Base-by-base conservation (phyloP, 1,140 invertebrate species). In the Vanessa atalanta region DNA sequence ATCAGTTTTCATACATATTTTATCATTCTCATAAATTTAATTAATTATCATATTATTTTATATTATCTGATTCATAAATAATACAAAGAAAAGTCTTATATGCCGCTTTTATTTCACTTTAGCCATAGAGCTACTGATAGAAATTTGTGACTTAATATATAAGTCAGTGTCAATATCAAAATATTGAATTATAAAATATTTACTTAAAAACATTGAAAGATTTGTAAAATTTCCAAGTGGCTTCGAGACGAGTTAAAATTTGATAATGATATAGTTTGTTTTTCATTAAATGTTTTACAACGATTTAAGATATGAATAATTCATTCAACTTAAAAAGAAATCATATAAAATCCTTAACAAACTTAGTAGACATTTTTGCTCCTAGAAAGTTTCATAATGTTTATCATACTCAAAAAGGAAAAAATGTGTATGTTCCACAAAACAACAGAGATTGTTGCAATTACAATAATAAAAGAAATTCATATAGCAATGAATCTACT, bases 261-360 rank as follows among this genome's bases (percentile, higher is more conserved):
- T 57, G 11, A 57, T 57, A 23, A 57, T 57, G 53, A 3, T 57
- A 23, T 57, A 57, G 13, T 12, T 23, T 57, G 9, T 23, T 57
- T 8, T 43, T 51, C 15, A 43, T 64, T 16, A 43, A 64, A 47
- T 37, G 57, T 57, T 61, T 13, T 8, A 43, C 37, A 9, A 63
- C 13, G 37, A 64, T 23, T 31, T 43, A 4, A n/a, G 23, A 48
- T 15, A 69, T 69, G 67, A 55, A 69, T 47, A 69, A 70, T 48
- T 48, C 55, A 63, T 63, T 53, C 3, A 61, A 68, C 55, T 16
- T 55, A 69, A 72, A 63, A 26, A 66, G 11, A 70, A 70, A 20
- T 72, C 47, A 47, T 66, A 60, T 65, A 20, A 61, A 71, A 71
- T 68, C 55, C 60, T 61, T 73, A 12, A 67, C 64, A 7, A 69